Percentiles rank a stretch among this genome's conserved stretches.
These are phyloP conservation scores for Troilus luridus DNA, from an alignment of 2,888 invertebrate species.

Conservation along the genomic window DNA sequence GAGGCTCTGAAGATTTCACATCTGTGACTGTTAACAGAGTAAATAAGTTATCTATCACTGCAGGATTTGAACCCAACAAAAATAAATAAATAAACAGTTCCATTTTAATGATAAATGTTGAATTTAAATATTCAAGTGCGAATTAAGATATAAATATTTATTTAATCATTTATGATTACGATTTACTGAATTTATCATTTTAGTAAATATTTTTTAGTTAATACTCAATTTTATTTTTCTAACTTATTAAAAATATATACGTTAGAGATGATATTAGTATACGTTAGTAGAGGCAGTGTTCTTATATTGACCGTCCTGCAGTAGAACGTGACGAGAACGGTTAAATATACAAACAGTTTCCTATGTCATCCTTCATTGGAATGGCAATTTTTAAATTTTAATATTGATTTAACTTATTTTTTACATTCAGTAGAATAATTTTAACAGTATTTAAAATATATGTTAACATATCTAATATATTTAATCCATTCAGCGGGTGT, in stretches of 20 bases:
- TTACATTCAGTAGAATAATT: not conserved
- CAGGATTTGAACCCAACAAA: too few species aligned
- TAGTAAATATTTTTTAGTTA: not conserved
- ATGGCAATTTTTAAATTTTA: not conserved
- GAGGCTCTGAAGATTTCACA: too few species aligned
- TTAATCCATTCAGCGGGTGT: too few species aligned
- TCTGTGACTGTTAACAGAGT: too few species aligned
- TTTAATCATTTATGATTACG: too few species aligned
- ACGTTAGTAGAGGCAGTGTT: not conserved
- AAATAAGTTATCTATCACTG: too few species aligned
- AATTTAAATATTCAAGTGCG: too few species aligned
- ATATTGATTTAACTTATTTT: not conserved
- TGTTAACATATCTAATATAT: too few species aligned
- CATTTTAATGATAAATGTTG: too few species aligned
- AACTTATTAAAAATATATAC: not conserved
- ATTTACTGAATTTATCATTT: not conserved
- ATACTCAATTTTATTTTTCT: not conserved
- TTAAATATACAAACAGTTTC: not conserved
- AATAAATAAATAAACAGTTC: too few species aligned
- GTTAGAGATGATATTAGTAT: not conserved
- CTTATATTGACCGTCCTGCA: not conserved
- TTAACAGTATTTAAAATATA: not conserved
- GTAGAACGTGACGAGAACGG: not conserved
- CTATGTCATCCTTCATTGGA: not conserved
- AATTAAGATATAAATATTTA: too few species aligned